phyloP scores from a whole-genome alignment of 30 jellyfish, hydroid and myxozoan species.

The Hydra vulgaris region DNA sequence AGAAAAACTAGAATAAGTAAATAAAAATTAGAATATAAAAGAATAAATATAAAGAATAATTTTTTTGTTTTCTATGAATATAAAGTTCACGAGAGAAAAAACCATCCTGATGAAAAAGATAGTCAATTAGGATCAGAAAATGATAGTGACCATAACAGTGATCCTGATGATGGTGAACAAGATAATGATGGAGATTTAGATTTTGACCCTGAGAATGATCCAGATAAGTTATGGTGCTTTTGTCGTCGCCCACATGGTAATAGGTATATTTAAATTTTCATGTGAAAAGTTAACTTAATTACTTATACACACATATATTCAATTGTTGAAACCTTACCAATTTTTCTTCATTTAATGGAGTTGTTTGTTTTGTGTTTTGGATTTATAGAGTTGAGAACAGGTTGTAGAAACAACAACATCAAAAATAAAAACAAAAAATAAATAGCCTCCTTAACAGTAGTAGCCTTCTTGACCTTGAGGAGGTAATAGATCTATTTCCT shows the following conservation, averaged over 20 bases:
- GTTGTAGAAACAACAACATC: too few relatives aligned
- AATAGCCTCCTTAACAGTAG: too few relatives aligned
- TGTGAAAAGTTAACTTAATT: not conserved
- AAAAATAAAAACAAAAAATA: too few relatives aligned
- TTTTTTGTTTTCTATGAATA: too few relatives aligned
- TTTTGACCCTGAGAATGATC: conserved; percentile 97
- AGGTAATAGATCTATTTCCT: too few relatives aligned
- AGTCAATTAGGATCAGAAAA: conserved; percentile 5
- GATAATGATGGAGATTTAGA: conserved; percentile 82
- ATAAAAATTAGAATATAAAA: not conserved
- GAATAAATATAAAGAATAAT: too few relatives aligned
- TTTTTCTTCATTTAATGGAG: too few relatives aligned
- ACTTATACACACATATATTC: too few relatives aligned
- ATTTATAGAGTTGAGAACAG: too few relatives aligned
- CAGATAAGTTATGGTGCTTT: conserved; percentile 86
- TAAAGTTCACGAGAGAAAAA: not conserved
- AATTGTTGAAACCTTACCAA: not conserved
- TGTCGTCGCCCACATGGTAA: conserved; percentile 94
- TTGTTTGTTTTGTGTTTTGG: too few relatives aligned
- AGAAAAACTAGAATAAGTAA: too few relatives aligned
- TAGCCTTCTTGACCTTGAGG: too few relatives aligned
- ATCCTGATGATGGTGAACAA: conserved; percentile 74
- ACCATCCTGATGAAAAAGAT: not conserved
- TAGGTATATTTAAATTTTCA: conserved; percentile 37
- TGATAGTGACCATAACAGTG: conserved; percentile 28